Evolutionary conservation across 2,113 vertebrate genomes (phyloP).

Genomic region (Mormyrus iriodes): DNA sequence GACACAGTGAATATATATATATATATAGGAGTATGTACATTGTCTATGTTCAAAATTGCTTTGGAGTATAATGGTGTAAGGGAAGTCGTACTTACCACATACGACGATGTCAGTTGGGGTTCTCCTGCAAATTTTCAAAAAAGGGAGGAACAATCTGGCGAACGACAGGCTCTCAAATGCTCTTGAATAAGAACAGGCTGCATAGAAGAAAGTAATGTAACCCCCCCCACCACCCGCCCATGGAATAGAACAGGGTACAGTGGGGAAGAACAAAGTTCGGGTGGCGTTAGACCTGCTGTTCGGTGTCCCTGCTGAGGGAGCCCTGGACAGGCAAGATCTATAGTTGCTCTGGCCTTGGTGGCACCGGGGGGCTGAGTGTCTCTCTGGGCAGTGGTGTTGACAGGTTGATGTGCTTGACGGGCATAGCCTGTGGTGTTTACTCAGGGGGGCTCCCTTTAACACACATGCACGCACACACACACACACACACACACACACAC

Average conservation of each 20-base stretch:
- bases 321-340: neutral
- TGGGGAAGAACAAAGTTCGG: neutral
- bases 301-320: neutral
- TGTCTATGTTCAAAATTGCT: neutral
- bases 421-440: conserved; percentile 62
- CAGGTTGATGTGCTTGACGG: conserved; percentile 58
- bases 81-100: conserved; percentile 55
- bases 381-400: conserved; percentile 48
- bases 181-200: conserved; percentile 30
- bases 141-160: conserved; percentile 28
- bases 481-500: conserved; percentile 52
- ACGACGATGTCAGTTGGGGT: conserved; percentile 43
- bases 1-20: neutral
- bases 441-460: conserved; percentile 57
- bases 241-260: neutral
- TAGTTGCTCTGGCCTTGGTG: conserved; percentile 39
- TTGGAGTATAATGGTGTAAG: neutral
- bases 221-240: neutral
- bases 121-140: conserved; percentile 40
- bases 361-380: conserved; percentile 34
- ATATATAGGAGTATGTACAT: neutral
- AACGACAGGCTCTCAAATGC: conserved; percentile 26
- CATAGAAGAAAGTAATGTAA: neutral
- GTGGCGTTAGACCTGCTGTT: conserved; percentile 3
- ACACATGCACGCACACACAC: conserved; percentile 5